Evolutionary conservation across 2,797 vertebrate genomes (phyloP).

Genomic region (Melanotaenia nigrans): DNA sequence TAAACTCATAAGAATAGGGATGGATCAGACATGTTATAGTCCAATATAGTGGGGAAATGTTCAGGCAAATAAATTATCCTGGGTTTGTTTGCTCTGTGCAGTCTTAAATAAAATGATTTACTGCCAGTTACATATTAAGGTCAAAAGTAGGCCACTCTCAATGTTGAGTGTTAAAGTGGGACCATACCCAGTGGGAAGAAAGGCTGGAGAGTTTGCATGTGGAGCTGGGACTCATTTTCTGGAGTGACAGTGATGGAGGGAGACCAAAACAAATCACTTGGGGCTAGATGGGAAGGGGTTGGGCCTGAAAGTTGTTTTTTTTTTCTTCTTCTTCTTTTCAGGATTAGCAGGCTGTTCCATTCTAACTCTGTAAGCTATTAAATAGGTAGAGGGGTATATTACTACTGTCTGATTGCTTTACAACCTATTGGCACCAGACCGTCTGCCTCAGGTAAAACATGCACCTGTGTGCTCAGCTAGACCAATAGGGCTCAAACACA

Average conservation of each 20-base stretch:
- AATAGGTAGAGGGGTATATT: constrained; percentile 65
- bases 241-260: constrained; percentile 58
- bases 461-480: constrained; percentile 62
- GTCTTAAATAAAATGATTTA: not conserved
- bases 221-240: constrained; percentile 44
- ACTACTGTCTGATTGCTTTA: constrained; percentile 79
- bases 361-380: constrained; percentile 63
- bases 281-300: constrained; percentile 22
- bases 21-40: constrained; percentile 21
- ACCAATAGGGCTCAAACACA: constrained; percentile 49
- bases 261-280: constrained; percentile 40
- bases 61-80: constrained; percentile 9
- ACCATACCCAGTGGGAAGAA: constrained; percentile 31
- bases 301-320: constrained; percentile 49
- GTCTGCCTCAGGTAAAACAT: constrained; percentile 77
- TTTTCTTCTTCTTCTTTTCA: constrained; percentile 32
- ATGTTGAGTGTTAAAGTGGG: constrained; percentile 44
- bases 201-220: constrained; percentile 31
- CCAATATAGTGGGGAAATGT: constrained; percentile 6
- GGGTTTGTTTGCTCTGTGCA: constrained; percentile 33
- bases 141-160: constrained; percentile 42
- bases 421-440: constrained; percentile 79
- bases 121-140: constrained; percentile 11
- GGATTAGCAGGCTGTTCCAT: constrained; percentile 46
- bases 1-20: constrained; percentile 43